Base-by-base conservation (phyloP, 2,797 vertebrate genomes). In the Graptemys geographica region DNA sequence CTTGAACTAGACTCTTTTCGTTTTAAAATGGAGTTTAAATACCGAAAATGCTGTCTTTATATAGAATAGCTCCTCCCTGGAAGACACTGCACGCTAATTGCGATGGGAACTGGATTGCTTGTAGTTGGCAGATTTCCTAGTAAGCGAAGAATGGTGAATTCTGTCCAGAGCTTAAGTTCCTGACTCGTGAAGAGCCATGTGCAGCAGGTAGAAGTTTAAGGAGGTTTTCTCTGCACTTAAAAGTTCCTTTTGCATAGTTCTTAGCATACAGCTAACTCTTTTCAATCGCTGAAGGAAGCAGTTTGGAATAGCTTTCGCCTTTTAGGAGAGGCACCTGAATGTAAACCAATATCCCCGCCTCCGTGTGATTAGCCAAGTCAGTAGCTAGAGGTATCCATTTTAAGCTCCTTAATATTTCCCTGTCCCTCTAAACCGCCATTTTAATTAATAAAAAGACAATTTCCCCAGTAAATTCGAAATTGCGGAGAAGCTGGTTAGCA, bases 401-500 rank as follows among this genome's bases (percentile, higher is more conserved):
- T 91, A 96, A 97, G 83, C 85, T 81, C 33, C 62, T 94, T 88
- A 92, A 86, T 87, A 93, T 91, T 84, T 88, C 27, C 31, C 25
- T 82, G 62, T 82, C 76, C 91, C 59, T 94, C 47, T 87, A 91
- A 94, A 28, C 94, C 12, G 12, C 90, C 90, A 81, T 96, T 96
- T 97, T 97, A 97, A 97, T 97, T 96, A 96, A 92, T 69, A 89
- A 93, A 91, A 89, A 85, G 62, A 18, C 92, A 91, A 31, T 96
- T 95, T 97, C 90, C 47, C 90, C 49, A 87, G 87, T 83, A 37
- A 8, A 85, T 51, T 93, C 27, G 57, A 86, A 83, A 88, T 84
- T 56, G 27, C 69, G 1, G 47, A 93, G 97, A 93, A 94, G 86
- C 80, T 84, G 87, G 90, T 95, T 92, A 89, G 76, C 7, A 72